phyloP scores from a whole-genome alignment of 2,888 invertebrate species.

The Leptopterna dolabrata region DNA sequence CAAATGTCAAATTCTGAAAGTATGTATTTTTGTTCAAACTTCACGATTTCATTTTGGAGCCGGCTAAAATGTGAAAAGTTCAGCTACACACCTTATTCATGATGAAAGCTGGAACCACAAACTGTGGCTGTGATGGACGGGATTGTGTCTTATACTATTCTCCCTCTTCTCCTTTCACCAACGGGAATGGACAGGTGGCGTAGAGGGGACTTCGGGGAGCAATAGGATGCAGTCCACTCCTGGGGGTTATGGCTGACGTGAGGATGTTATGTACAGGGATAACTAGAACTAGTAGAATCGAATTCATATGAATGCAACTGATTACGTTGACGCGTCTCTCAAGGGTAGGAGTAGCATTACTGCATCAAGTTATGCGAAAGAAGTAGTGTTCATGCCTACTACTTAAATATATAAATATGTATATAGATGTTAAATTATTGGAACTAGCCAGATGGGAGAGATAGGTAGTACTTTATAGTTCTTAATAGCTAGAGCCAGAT shows the following conservation, averaged over 20 bases:
- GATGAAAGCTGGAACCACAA: conserved; percentile 15
- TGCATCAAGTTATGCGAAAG: no score
- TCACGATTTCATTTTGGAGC: background rate
- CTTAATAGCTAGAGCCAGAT: no score
- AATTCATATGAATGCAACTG: background rate
- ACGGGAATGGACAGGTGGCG: background rate
- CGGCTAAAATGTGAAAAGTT: background rate
- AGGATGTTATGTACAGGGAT: background rate
- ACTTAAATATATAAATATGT: no score
- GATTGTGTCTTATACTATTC: conserved; percentile 35
- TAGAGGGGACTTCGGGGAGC: background rate
- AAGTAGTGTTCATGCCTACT: no score
- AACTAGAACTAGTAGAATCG: background rate
- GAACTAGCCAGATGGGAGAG: no score
- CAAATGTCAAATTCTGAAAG: no score
- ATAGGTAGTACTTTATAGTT: no score
- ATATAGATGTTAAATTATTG: no score
- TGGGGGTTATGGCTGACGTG: background rate
- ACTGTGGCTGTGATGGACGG: conserved; percentile 8
- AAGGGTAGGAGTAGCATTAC: no score
- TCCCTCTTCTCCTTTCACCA: conserved; percentile 32
- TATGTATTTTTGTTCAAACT: background rate
- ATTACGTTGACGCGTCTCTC: background rate
- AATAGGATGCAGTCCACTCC: background rate
- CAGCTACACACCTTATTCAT: conserved; percentile 28